Base-by-base conservation (phyloP, 2,888 invertebrate species). In the Lordiphosa fenestrarum region DNA sequence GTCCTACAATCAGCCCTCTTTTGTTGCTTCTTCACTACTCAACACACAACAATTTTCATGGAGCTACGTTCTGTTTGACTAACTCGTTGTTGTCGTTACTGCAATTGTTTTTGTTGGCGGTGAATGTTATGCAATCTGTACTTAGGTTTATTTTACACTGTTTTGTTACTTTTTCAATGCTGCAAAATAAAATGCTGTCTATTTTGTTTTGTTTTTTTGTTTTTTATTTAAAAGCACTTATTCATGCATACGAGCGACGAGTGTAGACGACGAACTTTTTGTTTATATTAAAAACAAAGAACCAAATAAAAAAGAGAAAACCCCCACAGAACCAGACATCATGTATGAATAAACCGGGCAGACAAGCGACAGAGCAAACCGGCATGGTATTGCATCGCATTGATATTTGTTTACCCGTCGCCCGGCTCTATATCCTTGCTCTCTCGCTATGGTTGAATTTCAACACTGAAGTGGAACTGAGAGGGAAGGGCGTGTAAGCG, bases 141-240 rank as follows among this genome's bases (percentile, higher is more conserved):
- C 63, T 60, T 48, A 67, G 53, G 69, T 82, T 82, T 78, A 67
- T 70, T 72, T 78, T 57, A 53, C 62, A 62, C 54, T 63, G 64
- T 75, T 76, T 64, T 54, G 71, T 50, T 71, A 53, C 63, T 61
- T 70, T 62, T 44, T 42, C 49, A 39, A 15, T 51, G 62, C 67
- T 54, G 62, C 70, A 77, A 66, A 30, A 81, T 71, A 76, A 73
- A 78, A 82, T 62, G 67, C 74, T 64, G 65, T 68, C 63, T 15
- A 2, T 15, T 15, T 15, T 15, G 15, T 15, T 1, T 19, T 19
- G n/a, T n/a, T n/a, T n/a, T n/a, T n/a, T n/a, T n/a, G n/a, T 66
- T 33, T 44, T 73, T 80, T 68, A 70, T 75, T 78, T 69, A 66
- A 75, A 80, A 75, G 63, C 70, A 72, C 68, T 75, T 83, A 60